A percentile compares a stretch with the other conserved stretches of the same genome.
Evolutionary conservation across 2,797 vertebrate species (phyloP).

Genomic region (Serranus cabrilla): DNA sequence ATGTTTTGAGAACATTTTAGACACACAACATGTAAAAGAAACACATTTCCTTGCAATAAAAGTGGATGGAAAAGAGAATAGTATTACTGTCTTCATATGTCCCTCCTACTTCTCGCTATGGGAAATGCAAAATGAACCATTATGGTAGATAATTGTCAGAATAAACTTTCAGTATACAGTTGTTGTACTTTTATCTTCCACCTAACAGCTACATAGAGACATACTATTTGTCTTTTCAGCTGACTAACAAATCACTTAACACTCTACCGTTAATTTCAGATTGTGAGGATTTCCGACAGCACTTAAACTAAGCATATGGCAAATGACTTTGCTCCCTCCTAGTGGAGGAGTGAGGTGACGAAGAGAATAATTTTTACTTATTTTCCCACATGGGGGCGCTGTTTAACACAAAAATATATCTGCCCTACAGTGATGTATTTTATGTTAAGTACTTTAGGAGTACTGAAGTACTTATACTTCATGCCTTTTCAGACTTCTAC

Average conservation of each 20-base stretch:
- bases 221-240: neutral
- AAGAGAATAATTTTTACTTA: too few species aligned
- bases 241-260: neutral
- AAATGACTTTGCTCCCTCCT: conserved; percentile 54
- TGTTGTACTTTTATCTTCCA: neutral
- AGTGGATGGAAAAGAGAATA: neutral
- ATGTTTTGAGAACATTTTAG: neutral
- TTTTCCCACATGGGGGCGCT: conserved; percentile 22
- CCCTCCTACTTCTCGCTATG: neutral
- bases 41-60: neutral
- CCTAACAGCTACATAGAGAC: neutral
- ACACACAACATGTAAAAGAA: too few species aligned
- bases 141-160: neutral
- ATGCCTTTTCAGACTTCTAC: neutral
- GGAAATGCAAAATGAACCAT: neutral
- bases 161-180: neutral
- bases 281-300: conserved; percentile 16
- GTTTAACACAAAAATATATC: neutral
- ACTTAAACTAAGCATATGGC: conserved; percentile 1
- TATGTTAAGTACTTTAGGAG: neutral
- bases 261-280: neutral
- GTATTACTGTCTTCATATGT: neutral
- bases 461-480: neutral
- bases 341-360: conserved; percentile 22
- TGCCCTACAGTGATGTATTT: neutral